Conservation (phyloP, 1,140 invertebrate species). For the Luehdorfia chinensis region DNA sequence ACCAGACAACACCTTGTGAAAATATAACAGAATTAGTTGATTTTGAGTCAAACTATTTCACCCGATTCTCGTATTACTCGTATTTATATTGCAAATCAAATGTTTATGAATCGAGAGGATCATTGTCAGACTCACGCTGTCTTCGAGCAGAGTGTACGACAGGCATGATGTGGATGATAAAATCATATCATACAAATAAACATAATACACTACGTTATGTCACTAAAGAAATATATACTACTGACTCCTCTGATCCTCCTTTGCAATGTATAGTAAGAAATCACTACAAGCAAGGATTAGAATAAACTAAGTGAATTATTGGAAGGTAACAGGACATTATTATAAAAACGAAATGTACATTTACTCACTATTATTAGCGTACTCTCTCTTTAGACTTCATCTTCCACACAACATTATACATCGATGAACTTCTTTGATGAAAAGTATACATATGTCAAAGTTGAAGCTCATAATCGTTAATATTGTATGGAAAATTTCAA, state of each 20-base stretch:
- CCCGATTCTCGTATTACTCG: slow-evolving; percentile 50
- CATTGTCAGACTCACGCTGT: slow-evolving; percentile 54
- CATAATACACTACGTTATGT: slow-evolving; percentile 61
- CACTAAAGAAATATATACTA: slow-evolving; percentile 56
- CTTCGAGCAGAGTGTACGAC: slow-evolving; percentile 48
- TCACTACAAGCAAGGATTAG: slow-evolving; percentile 62
- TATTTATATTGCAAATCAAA: slow-evolving; percentile 51
- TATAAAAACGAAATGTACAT: slow-evolving; percentile 22
- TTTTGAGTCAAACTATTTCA: slow-evolving; percentile 70
- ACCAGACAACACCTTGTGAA: slow-evolving; percentile 77
- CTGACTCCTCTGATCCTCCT: slow-evolving; percentile 57
- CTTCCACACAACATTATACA: slow-evolving; percentile 43
- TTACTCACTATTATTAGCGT: slow-evolving; percentile 43
- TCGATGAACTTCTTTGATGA: slow-evolving; percentile 5
- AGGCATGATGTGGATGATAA: slow-evolving; percentile 56
- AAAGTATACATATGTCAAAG: background rate
- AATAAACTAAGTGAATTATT: slow-evolving; percentile 35
- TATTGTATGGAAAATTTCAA: slow-evolving; percentile 37
- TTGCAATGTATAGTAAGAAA: slow-evolving; percentile 45
- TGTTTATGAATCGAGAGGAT: slow-evolving; percentile 60
- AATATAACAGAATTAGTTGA: slow-evolving; percentile 76
- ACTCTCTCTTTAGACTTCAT: slow-evolving; percentile 54
- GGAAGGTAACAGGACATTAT: slow-evolving; percentile 59
- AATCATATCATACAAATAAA: slow-evolving; percentile 54
- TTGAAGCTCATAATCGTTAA: slow-evolving; percentile 10